Conservation (phyloP, 2,113 vertebrate genomes). For the Rhynchopsitta pachyrhyncha region DNA sequence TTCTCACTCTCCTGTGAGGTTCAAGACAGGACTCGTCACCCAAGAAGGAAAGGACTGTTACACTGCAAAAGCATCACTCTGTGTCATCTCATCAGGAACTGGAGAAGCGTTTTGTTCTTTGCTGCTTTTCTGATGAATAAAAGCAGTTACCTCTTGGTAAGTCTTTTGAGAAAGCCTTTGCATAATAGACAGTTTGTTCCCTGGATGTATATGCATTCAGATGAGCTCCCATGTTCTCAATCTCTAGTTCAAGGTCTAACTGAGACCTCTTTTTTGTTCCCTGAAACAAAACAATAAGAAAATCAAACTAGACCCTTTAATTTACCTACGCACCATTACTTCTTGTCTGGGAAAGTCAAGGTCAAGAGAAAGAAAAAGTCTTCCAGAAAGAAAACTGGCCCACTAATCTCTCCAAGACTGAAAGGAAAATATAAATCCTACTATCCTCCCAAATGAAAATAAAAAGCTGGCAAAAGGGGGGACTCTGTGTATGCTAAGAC, state of each 20-base stretch:
- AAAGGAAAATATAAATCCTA: neutral
- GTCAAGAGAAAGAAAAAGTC: neutral
- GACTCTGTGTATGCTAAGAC: neutral
- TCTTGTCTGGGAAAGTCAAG: neutral
- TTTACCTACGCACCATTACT: neutral
- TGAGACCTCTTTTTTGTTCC: conserved; percentile 97
- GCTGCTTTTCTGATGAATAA: neutral
- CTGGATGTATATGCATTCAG: conserved; percentile 96
- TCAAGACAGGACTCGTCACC: neutral
- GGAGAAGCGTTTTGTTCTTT: neutral
- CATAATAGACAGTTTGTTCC: conserved; percentile 97
- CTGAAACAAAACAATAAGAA: conserved; percentile 69
- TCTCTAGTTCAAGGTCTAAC: conserved; percentile 95
- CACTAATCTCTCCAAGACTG: neutral
- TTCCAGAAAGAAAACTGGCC: neutral
- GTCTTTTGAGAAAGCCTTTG: conserved; percentile 96
- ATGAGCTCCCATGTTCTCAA: conserved; percentile 98
- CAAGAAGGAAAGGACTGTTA: neutral
- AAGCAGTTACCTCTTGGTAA: conserved; percentile 87
- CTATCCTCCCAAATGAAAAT: neutral
- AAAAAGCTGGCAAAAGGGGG: neutral
- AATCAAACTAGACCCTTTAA: neutral
- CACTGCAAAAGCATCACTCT: neutral
- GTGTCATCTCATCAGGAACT: neutral
- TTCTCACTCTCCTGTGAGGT: neutral